Evolutionary conservation across 2,888 invertebrate genomes (phyloP).

Genomic region (Rhorus exstirpatorius): DNA sequence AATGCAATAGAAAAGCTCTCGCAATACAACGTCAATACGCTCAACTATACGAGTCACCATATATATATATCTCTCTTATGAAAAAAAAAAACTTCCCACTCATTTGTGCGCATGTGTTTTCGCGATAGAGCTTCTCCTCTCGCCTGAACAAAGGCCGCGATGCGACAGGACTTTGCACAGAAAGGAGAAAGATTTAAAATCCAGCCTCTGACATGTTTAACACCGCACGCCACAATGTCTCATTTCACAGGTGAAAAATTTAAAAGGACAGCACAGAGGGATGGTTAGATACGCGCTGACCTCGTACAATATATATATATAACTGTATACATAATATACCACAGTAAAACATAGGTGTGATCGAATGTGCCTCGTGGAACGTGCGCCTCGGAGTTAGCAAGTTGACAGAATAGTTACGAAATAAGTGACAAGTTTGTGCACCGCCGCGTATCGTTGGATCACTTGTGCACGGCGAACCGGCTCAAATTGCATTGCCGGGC

Average conservation of each 20-base stretch:
- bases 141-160: background rate
- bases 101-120: background rate
- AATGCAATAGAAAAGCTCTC: background rate
- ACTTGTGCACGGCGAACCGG: constrained; percentile 78
- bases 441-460: constrained; percentile 75
- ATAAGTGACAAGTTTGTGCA: constrained; percentile 83
- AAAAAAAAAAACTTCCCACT: background rate
- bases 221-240: constrained; percentile 19
- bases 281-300: constrained; percentile 18
- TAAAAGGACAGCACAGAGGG: background rate
- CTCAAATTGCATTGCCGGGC: constrained; percentile 77
- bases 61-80: background rate
- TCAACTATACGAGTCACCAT: background rate
- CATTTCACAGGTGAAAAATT: constrained; percentile 32
- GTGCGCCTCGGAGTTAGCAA: constrained; percentile 17
- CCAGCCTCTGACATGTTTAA: background rate
- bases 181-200: constrained; percentile 3
- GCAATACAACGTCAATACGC: no score
- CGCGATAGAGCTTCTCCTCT: background rate
- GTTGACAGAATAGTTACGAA: constrained; percentile 77
- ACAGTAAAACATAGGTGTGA: background rate
- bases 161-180: background rate
- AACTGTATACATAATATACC: no score
- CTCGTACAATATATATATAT: background rate
- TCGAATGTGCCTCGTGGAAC: constrained; percentile 7